These are phyloP conservation scores for Sphyrna mokarran DNA, from an alignment of 2,113 vertebrate species.

Conservation along the genomic window DNA sequence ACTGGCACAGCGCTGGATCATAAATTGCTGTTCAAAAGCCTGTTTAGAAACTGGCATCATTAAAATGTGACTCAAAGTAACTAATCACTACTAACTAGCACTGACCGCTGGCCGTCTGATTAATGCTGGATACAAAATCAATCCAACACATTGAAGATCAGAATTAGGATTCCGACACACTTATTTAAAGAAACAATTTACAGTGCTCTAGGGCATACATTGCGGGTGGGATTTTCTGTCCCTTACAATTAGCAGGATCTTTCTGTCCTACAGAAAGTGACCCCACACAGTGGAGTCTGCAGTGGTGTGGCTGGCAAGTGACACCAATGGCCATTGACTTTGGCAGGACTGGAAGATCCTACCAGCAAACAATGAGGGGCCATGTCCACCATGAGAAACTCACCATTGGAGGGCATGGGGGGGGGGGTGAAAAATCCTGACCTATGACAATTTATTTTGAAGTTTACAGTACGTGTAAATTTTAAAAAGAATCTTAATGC, in stretches of 20 bases:
- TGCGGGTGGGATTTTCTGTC: background rate
- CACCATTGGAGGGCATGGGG: too few relatives aligned
- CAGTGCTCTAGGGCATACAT: background rate
- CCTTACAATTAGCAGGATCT: too few relatives aligned
- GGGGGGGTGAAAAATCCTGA: too few relatives aligned
- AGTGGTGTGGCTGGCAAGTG: too few relatives aligned
- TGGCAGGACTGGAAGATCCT: too few relatives aligned
- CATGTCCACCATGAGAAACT: too few relatives aligned
- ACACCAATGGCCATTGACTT: too few relatives aligned
- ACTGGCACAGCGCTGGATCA: background rate
- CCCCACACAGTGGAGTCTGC: too few relatives aligned
- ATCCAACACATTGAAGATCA: background rate
- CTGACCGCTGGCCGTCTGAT: background rate
- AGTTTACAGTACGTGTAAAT: background rate
- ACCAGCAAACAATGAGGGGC: too few relatives aligned
- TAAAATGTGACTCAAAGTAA: background rate
- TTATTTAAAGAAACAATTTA: background rate
- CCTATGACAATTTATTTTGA: background rate
- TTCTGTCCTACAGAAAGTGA: too few relatives aligned
- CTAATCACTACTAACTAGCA: background rate
- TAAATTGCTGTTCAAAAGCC: background rate
- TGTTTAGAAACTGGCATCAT: background rate
- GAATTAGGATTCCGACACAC: background rate
- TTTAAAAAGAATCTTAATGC: background rate
- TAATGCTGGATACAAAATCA: background rate